Percentiles rank a stretch among this genome's conserved stretches.
Evolutionary conservation across 2,797 vertebrate genomes (phyloP).

Genomic region (Chelon labrosus): DNA sequence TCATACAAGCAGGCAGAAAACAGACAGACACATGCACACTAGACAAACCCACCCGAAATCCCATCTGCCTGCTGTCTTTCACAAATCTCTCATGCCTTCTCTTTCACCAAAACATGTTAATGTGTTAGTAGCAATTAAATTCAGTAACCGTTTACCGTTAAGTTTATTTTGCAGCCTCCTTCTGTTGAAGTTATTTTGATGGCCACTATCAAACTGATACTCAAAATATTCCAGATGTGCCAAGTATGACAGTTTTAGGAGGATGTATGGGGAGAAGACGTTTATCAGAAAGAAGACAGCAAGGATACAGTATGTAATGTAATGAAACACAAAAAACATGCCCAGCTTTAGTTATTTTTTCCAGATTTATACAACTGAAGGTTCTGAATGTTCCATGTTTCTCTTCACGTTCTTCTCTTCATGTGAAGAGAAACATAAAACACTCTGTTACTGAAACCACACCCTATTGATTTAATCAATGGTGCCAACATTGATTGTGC

Average conservation of each 20-base stretch:
- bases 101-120: conserved; percentile 33
- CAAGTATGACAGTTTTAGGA: conserved; percentile 63
- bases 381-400: conserved; percentile 29
- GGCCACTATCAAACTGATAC: conserved; percentile 44
- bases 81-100: conserved; percentile 19
- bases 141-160: conserved; percentile 31
- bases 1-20: conserved; percentile 58
- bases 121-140: conserved; percentile 33
- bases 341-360: conserved; percentile 46
- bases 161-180: conserved; percentile 18
- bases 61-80: conserved; percentile 42
- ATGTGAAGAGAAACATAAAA: neutral
- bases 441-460: conserved; percentile 47
- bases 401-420: conserved; percentile 28
- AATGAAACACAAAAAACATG: conserved; percentile 32
- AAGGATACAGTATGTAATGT: conserved; percentile 49
- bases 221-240: conserved; percentile 32
- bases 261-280: conserved; percentile 25
- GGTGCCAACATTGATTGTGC: conserved; percentile 39
- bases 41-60: conserved; percentile 39
- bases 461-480: conserved; percentile 33
- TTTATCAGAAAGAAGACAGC: conserved; percentile 30
- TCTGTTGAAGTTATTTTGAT: conserved; percentile 50
- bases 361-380: conserved; percentile 46
- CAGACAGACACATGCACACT: conserved; percentile 43